Base-by-base conservation (phyloP, 2,113 vertebrate species). In the Aleadryas rufinucha region DNA sequence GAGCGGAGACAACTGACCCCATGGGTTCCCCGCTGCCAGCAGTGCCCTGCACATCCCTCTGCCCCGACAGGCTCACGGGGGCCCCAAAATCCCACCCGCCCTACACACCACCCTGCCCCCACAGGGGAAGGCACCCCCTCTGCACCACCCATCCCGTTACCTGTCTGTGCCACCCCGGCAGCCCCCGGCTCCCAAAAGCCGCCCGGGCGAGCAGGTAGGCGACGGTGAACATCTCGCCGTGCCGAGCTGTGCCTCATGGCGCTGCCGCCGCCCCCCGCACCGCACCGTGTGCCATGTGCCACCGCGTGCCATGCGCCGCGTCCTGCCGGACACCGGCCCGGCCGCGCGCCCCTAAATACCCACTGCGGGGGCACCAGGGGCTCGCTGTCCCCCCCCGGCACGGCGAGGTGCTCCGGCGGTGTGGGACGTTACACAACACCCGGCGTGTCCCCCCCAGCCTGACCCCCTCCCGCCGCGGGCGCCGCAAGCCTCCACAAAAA, bases 171-270 rank as follows among this genome's bases (percentile, higher is more conserved):
- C 59, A 5, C 65, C 84, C 1, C 6, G 68, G 74, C 78, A 92
- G 84, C 84, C 24, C 49, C 84, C 14, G 3, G 92, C 93, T n/a
- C n/a, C 91, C 4, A 17, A 95, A 78, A 30, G 97, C 95, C 3
- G 90, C 96, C 77, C 77, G 85, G 47, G 96, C 75, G 0, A 98
- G 79, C 96, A 98, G 91, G 90, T 95, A 98, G 86, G 97, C 15
- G 39, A 97, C 79, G 7, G 97, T 97, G 80, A 98, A 84, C 98
- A 98, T 98, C 27, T 50, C 59, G 17, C 77, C 81, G 5, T 16
- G 89, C 39, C 41, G 49, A 12, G 89, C 77, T 22, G 59, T 92
- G 96, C 97, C 41, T 76, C 94, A 84, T 93, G 88, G 56, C 15
- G 33, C 66, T 79, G 86, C 74, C n/a, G 49, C 6, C 54, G 8